Evolutionary conservation across 2,797 vertebrate genomes (phyloP).

Genomic region (Siniperca scherzeri): DNA sequence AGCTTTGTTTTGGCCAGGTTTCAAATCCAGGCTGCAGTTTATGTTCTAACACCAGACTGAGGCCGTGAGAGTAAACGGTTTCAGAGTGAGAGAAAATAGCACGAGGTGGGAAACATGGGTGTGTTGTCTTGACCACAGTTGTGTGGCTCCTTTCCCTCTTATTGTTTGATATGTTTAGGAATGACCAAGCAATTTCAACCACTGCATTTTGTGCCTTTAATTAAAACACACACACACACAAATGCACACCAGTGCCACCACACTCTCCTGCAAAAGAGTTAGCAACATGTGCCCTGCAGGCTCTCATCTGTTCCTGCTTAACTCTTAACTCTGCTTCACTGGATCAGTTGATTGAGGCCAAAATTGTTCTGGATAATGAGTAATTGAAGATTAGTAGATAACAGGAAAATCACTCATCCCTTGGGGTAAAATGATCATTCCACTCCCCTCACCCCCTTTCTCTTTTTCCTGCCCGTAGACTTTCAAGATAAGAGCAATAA

Average conservation of each 20-base stretch:
- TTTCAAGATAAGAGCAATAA: conserved; percentile 64
- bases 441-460: background rate
- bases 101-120: conserved; percentile 3
- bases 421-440: conserved; percentile 66
- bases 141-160: conserved; percentile 6
- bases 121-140: conserved; percentile 21
- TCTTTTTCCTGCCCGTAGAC: conserved; percentile 45
- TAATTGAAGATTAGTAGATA: conserved; percentile 84
- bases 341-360: conserved; percentile 78
- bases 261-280: conserved; percentile 16
- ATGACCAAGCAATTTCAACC: conserved; percentile 17
- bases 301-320: conserved; percentile 82
- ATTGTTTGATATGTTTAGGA: conserved; percentile 28
- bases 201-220: conserved; percentile 19
- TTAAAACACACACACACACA: conserved; percentile 11
- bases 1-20: conserved; percentile 53
- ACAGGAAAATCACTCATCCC: conserved; percentile 72
- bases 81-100: conserved; percentile 37
- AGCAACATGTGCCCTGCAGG: conserved; percentile 46
- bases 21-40: conserved; percentile 32
- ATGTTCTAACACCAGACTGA: conserved; percentile 27
- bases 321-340: conserved; percentile 71
- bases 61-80: conserved; percentile 2
- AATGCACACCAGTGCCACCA: conserved; percentile 10
- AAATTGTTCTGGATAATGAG: conserved; percentile 80